Base-by-base conservation (phyloP, 1,140 invertebrate species). In the Phocides pigmalion region DNA sequence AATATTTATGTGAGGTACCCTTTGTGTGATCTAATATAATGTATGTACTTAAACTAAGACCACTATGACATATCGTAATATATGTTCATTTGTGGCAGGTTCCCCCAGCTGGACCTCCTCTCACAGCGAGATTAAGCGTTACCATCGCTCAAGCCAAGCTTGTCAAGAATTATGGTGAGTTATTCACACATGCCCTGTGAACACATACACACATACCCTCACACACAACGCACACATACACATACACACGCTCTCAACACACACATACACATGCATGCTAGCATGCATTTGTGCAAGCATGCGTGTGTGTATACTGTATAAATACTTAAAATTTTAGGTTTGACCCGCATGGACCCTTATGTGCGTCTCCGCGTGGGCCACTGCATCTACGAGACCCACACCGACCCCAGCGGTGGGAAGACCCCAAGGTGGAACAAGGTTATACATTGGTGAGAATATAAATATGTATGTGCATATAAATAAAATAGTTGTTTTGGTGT, bases 281-380 rank as follows among this genome's bases (percentile, higher is more conserved):
- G n/a, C n/a, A n/a, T n/a, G n/a, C n/a, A n/a, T n/a, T n/a, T n/a
- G n/a, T n/a, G n/a, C n/a, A n/a, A n/a, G n/a, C n/a, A n/a, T n/a
- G n/a, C n/a, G n/a, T n/a, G n/a, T n/a, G n/a, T n/a, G n/a, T n/a
- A n/a, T n/a, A n/a, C n/a, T n/a, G n/a, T n/a, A n/a, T n/a, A n/a
- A n/a, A n/a, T n/a, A 32, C 6, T 14, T 46, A 1, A 62, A 16
- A 35, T 49, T 39, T n/a, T 42, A 92, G 91, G 91, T 28, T 93
- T 99, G 69, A 97, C 97, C 1, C 93, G 97, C 66, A 99, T 99
- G 98, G 98, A 99, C 92, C 98, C 98, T 0, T 99, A 99, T 89
- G 97, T 97, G n/a, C 93, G 98, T 72, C 83, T 99, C 44, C 93
- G 97, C 72, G 94, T 99, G 32, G 98, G 98, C 1, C 97, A 99